Base-by-base conservation (phyloP, 2,113 vertebrate species). In the Phrynocephalus versicolor region DNA sequence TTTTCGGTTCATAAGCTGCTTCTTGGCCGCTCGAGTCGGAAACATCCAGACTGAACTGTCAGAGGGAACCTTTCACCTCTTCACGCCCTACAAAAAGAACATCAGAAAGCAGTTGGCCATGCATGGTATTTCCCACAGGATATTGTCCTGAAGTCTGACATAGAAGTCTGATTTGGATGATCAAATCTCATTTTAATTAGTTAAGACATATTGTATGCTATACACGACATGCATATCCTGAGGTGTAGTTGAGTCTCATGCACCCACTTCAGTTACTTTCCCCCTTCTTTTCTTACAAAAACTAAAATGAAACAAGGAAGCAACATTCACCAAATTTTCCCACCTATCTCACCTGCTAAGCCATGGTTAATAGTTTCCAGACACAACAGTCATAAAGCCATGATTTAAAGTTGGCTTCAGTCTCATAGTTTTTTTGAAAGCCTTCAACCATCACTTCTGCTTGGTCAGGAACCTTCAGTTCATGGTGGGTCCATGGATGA, bases 101-200 rank as follows among this genome's bases (percentile, higher is more conserved):
- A 80, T 79, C 33, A 79, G 35, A 84, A 0, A 0, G 19, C 37
- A 55, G 12, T 0, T 1, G 39, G 30, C 41, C 73, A 76, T 86
- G 16, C 41, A 80, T 0, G n/a, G n/a, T n/a, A n/a, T n/a, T n/a
- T n/a, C n/a, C n/a, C n/a, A n/a, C n/a, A n/a, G n/a, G 81, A 0
- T 65, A 84, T 27, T 90, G 69, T 78, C 0, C 82, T 41, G 88
- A 83, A 21, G 45, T 91, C 85, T 89, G 81, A 89, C 81, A 35
- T 33, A 58, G 58, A 18, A 33, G 9, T 19, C 33, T 74, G 72
- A 51, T 74, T 74, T 74, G 23, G n/a, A 60, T 55, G 45, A 75
- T 75, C 45, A 75, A 30, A 76, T 76, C 75, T 33, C 75, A 77
- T 18, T n/a, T 77, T 77, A 58, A 23, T 60, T 21, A 25, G n/a